These are phyloP conservation scores for Pangasius larnaudii DNA, from an alignment of 2,797 vertebrate species.

Conservation along the genomic window DNA sequence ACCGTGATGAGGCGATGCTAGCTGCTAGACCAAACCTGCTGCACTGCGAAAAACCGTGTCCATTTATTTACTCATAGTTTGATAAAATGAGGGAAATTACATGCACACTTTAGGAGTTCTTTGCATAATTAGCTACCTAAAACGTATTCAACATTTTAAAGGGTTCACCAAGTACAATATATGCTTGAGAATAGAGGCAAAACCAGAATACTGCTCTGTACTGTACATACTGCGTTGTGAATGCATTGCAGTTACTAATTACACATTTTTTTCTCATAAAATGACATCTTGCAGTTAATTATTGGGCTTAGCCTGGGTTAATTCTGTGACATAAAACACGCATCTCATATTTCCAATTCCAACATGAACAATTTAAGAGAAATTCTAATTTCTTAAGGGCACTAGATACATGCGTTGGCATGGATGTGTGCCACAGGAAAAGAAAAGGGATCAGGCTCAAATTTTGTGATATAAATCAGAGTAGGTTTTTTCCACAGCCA, in stretches of 20 bases:
- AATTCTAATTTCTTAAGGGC: background rate
- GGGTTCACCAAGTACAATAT: background rate
- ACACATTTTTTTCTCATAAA: background rate
- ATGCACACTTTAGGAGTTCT: background rate
- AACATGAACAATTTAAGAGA: background rate
- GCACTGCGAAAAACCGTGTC: background rate
- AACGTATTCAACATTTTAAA: background rate
- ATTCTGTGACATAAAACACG: background rate
- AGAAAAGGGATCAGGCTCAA: slow-evolving; percentile 2
- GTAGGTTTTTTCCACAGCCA: background rate
- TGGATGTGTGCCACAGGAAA: background rate
- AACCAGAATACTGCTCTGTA: background rate
- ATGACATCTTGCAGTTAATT: background rate
- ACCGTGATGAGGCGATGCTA: background rate
- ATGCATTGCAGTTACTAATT: background rate
- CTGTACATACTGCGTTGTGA: background rate
- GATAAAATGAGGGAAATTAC: background rate
- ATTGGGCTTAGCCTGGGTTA: background rate
- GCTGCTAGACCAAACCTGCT: background rate
- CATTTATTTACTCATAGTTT: background rate
- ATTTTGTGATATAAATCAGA: background rate
- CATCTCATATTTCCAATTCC: background rate
- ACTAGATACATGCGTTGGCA: background rate
- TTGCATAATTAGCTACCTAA: background rate
- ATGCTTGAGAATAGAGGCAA: background rate